These are phyloP conservation scores for Caenorhabditis doughertyi DNA, from an alignment of 2,888 invertebrate genomes.

Conservation along the genomic window DNA sequence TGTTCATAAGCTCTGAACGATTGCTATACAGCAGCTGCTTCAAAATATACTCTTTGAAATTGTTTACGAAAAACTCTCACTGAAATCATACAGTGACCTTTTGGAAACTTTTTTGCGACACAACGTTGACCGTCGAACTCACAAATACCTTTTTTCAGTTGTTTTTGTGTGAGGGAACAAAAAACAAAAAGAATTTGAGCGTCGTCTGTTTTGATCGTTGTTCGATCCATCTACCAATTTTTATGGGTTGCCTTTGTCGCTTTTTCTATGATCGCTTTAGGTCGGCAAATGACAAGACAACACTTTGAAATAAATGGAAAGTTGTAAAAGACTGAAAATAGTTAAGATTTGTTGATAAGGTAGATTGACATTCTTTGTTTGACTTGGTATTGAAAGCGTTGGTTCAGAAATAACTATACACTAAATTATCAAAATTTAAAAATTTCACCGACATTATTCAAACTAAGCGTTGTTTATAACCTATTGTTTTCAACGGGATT, in stretches of 20 bases:
- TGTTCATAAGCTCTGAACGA: not conserved
- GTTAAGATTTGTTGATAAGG: conserved; percentile 20
- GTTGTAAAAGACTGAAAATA: conserved; percentile 14
- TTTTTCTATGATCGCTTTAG: conserved; percentile 37
- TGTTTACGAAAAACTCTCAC: not conserved
- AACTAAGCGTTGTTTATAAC: conserved; percentile 33
- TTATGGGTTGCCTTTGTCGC: conserved; percentile 47
- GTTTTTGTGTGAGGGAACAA: conserved; percentile 41
- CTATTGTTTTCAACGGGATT: not conserved
- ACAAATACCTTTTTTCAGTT: conserved; percentile 18
- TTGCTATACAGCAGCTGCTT: conserved; percentile 16
- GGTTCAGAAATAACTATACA: too few species aligned
- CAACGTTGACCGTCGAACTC: conserved; percentile 40
- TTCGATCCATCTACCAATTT: conserved; percentile 43
- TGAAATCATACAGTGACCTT: conserved; percentile 17
- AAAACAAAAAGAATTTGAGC: conserved; percentile 5
- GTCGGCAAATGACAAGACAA: conserved; percentile 17
- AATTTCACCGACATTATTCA: not conserved
- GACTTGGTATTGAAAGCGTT: too few species aligned
- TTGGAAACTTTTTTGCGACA: conserved; percentile 18
- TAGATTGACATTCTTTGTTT: conserved; percentile 11
- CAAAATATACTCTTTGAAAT: not conserved
- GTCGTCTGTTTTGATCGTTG: conserved; percentile 49
- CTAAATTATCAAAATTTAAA: not conserved
- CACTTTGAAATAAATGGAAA: not conserved